Percentiles rank a stretch among this genome's conserved stretches.
Conservation (phyloP, 2,797 vertebrate genomes). For the Periparus ater region DNA sequence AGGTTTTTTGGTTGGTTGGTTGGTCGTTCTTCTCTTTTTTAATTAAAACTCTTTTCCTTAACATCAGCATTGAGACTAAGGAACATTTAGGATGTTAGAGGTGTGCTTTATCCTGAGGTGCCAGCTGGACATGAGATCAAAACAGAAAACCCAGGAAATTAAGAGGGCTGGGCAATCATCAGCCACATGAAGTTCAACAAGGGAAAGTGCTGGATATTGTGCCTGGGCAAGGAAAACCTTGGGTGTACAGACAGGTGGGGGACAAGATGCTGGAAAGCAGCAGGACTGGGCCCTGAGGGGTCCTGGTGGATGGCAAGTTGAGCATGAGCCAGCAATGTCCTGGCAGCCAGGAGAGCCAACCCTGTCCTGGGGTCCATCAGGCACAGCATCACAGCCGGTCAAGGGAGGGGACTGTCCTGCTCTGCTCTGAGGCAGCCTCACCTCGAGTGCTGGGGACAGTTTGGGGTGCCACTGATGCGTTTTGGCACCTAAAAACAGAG, state of each 20-base stretch:
- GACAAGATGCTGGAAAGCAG: neutral
- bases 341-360: neutral
- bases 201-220: neutral
- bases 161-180: neutral
- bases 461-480: neutral
- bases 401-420: neutral
- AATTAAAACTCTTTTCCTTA: neutral
- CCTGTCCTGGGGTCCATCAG: accelerated
- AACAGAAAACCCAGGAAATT: neutral
- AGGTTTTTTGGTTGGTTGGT: neutral
- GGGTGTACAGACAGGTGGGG: neutral
- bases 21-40: neutral
- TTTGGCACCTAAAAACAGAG: neutral
- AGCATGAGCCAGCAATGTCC: neutral
- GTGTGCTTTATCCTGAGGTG: neutral
- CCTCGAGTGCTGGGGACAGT: accelerated
- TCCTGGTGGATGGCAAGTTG: accelerated
- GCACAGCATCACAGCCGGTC: accelerated
- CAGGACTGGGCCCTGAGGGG: neutral
- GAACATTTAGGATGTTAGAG: neutral
- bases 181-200: neutral
- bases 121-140: neutral
- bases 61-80: neutral
- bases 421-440: neutral
- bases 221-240: neutral